These are phyloP conservation scores for Prenolepis imparis DNA, from an alignment of 2,888 invertebrate species.

Conservation along the genomic window DNA sequence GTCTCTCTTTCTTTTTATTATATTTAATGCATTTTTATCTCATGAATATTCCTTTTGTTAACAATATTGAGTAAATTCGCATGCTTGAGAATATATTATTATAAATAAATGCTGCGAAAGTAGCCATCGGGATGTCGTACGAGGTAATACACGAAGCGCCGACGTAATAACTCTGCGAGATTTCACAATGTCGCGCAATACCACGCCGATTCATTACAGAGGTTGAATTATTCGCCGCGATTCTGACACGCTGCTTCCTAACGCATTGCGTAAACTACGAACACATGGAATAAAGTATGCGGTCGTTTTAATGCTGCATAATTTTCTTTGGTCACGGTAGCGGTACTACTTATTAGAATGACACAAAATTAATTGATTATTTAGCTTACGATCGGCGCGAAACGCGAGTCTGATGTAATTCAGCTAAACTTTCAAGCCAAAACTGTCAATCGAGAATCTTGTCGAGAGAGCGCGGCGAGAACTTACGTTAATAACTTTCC, in stretches of 20 bases:
- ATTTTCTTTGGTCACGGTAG: conserved; percentile 34
- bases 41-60: neutral
- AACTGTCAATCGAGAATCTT: conserved; percentile 49
- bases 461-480: conserved; percentile 45
- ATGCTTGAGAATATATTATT: neutral
- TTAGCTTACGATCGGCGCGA: conserved; percentile 57
- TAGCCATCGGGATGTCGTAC: conserved; percentile 1
- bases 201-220: conserved; percentile 34
- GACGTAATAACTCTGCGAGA: conserved; percentile 37
- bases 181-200: conserved; percentile 35
- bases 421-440: conserved; percentile 62
- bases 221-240: conserved; percentile 39
- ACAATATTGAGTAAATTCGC: neutral
- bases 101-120: conserved; percentile 4
- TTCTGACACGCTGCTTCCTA: conserved; percentile 50
- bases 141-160: conserved; percentile 6
- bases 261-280: conserved; percentile 28
- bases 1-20: too few relatives aligned
- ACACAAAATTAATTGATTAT: conserved; percentile 70
- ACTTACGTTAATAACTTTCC: conserved; percentile 69
- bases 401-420: conserved; percentile 64
- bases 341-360: conserved; percentile 36
- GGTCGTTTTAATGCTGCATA: conserved; percentile 7
- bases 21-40: neutral
- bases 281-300: conserved; percentile 22